Evolutionary conservation across 2,888 invertebrate species (phyloP).

Genomic region (Halictus quadricinctus): DNA sequence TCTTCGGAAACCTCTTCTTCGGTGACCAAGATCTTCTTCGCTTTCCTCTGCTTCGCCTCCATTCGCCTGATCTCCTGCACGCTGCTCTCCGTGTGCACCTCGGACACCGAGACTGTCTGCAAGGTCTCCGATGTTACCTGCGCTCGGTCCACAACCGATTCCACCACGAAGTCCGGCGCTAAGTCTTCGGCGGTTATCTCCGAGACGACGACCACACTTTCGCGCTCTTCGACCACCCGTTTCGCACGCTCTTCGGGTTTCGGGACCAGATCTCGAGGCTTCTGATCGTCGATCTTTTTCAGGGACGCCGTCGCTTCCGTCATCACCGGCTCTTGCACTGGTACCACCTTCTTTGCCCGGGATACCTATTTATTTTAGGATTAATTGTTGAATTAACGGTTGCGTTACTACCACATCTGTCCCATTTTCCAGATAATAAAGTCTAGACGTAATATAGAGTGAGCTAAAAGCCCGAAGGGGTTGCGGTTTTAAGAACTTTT

Average conservation of each 20-base stretch:
- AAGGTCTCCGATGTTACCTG: conserved; percentile 75
- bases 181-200: conserved; percentile 77
- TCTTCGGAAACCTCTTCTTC: conserved; percentile 54
- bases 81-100: conserved; percentile 85
- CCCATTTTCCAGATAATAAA: not conserved
- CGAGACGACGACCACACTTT: conserved; percentile 77
- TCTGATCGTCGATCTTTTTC: conserved; percentile 85
- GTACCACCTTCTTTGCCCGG: conserved; percentile 84
- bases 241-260: conserved; percentile 83
- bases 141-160: conserved; percentile 74
- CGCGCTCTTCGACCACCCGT: conserved; percentile 83
- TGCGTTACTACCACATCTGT: not conserved
- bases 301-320: conserved; percentile 86
- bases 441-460: too few relatives aligned
- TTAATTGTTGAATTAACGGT: not conserved
- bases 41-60: conserved; percentile 76
- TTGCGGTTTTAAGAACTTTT: too few relatives aligned
- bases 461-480: too few relatives aligned
- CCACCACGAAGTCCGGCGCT: conserved; percentile 73
- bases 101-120: conserved; percentile 85
- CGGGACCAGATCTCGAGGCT: conserved; percentile 81
- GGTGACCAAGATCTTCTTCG: conserved; percentile 71
- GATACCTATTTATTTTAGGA: conserved; percentile 59
- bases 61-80: conserved; percentile 81
- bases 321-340: conserved; percentile 85